Conservation (phyloP, 2,888 invertebrate species). For the Caenorhabditis sp. region DNA sequence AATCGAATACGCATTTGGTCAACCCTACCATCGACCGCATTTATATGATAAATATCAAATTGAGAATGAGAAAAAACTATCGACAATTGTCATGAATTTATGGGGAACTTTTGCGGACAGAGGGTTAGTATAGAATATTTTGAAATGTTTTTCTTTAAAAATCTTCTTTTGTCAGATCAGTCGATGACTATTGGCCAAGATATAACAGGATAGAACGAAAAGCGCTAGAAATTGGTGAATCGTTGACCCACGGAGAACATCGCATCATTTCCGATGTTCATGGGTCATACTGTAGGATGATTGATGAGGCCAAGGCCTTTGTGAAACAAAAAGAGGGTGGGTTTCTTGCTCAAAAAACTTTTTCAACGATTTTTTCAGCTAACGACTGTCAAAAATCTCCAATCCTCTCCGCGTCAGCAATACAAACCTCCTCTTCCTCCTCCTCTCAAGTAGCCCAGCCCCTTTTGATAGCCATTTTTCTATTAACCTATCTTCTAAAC, state of each 20-base stretch:
- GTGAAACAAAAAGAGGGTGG: constrained; percentile 34
- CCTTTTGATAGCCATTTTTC: background rate
- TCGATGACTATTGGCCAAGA: constrained; percentile 62
- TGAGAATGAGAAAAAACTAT: constrained; percentile 74
- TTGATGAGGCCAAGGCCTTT: constrained; percentile 62
- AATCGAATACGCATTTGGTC: constrained; percentile 95
- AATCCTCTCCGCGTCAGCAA: background rate
- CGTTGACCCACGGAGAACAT: constrained; percentile 50
- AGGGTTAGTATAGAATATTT: constrained; percentile 78
- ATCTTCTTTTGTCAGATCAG: constrained; percentile 40
- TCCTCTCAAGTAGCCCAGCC: background rate
- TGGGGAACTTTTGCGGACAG: constrained; percentile 91
- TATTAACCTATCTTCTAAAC: background rate
- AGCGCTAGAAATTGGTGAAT: constrained; percentile 62
- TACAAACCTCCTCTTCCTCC: background rate
- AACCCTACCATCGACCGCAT: constrained; percentile 86
- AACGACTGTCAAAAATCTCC: background rate
- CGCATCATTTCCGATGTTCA: constrained; percentile 63
- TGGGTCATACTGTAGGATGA: constrained; percentile 63
- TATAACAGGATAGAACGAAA: constrained; percentile 66
- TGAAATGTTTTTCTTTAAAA: background rate
- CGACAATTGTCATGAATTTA: constrained; percentile 88
- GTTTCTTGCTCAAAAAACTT: background rate
- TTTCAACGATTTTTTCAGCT: background rate
- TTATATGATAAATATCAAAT: constrained; percentile 78